Base-by-base conservation (phyloP, 1,140 invertebrate genomes). In the Cyclina sinensis region DNA sequence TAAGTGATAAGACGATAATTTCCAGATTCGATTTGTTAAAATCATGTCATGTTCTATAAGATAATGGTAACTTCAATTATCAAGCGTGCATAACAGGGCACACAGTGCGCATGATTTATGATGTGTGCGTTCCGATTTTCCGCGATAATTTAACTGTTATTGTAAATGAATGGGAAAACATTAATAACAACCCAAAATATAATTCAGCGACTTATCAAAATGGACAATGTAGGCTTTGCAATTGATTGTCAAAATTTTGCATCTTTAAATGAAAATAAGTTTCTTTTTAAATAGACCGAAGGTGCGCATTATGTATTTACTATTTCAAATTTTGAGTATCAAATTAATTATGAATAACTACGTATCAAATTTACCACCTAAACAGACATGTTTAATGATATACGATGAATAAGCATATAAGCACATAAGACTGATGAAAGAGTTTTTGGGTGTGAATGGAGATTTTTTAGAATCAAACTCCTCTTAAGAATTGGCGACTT, bases 11-110 rank as follows among this genome's bases (percentile, higher is more conserved):
- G 12, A 57, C 46, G 54, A 51, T 35, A 0, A 78, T 46, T 35
- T 51, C 27, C 30, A n/a, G 32, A 78, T 78, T 78, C 46, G 27
- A 48, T 54, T 78, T 78, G 39, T 27, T 54, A 30, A 35, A 35
- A 35, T 35, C n/a, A 51, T 51, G 32, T 30, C 21, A 37, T n/a
- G 32, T 32, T 35, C 1, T 35, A 30, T 32, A 35, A 37, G 74
- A 35, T 35, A 78, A 78, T 54, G 21, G 74, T 30, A 35, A 51
- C 43, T 51, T 78, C 14, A 21, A 78, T 78, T 78, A 78, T 78
- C 14, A 78, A 51, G 9, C 24, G 7, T 27, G 39, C 21, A 46
- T 3, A 68, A 27, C 1, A n/a, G 39, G 73, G 43, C 7, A 51
- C 24, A 76, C 1, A 51, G 73, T 76, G 73, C 73, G 24, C 73